These are phyloP conservation scores for Lydus trimaculatus DNA, from an alignment of 2,888 invertebrate genomes.

Conservation along the genomic window DNA sequence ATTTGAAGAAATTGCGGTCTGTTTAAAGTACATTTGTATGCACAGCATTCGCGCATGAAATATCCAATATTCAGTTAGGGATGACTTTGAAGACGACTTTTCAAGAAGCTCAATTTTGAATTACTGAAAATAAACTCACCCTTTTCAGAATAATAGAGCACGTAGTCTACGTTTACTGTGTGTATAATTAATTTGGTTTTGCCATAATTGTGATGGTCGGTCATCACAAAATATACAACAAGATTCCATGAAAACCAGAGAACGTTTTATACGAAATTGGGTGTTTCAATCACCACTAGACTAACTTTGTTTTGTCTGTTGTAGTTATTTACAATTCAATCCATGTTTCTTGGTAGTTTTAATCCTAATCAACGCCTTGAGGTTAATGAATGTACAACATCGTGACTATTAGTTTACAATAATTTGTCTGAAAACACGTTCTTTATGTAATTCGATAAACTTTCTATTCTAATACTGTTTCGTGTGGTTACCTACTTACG, in stretches of 20 bases:
- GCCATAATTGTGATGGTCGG: too few species aligned
- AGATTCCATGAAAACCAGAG: too few species aligned
- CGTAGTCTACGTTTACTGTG: too few species aligned
- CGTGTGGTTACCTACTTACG: not conserved
- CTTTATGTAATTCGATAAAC: not conserved
- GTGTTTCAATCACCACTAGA: not conserved
- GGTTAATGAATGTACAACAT: not conserved
- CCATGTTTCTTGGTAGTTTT: not conserved
- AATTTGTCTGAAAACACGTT: not conserved
- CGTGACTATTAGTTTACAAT: not conserved
- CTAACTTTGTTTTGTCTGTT: not conserved
- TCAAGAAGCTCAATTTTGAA: not conserved
- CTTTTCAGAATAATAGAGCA: too few species aligned
- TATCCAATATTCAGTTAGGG: conserved; percentile 27
- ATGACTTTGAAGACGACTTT: not conserved
- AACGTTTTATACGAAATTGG: too few species aligned
- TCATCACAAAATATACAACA: too few species aligned
- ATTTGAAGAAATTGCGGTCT: conserved; percentile 24
- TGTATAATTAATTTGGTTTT: too few species aligned
- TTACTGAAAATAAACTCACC: not conserved
- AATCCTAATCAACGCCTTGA: not conserved
- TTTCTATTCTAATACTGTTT: not conserved
- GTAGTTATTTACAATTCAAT: not conserved
- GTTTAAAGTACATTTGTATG: conserved; percentile 35
- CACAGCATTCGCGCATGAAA: conserved; percentile 29